phyloP scores from a whole-genome alignment of 2,888 invertebrate genomes.

The Atrina japonica region DNA sequence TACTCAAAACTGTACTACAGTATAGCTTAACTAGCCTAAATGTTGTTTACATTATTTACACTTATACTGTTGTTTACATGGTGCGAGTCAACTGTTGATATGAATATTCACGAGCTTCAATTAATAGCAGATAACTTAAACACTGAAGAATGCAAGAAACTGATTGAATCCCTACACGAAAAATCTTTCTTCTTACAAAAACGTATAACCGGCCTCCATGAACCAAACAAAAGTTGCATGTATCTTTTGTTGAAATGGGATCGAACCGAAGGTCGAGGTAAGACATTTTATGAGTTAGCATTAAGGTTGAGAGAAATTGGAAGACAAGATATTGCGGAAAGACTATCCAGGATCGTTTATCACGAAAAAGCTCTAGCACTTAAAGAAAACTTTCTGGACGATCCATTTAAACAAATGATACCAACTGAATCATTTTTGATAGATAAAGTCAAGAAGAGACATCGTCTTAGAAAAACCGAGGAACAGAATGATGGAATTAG shows the following conservation, averaged over 20 bases:
- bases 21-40: no score
- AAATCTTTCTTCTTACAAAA: slow-evolving; percentile 49
- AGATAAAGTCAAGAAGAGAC: slow-evolving; percentile 34
- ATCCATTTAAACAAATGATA: slow-evolving; percentile 62
- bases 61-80: no score
- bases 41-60: no score
- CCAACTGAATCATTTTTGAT: slow-evolving; percentile 55
- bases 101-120: slow-evolving; percentile 72
- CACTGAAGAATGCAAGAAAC: slow-evolving; percentile 60
- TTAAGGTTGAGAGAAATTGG: slow-evolving; percentile 70
- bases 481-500: background rate
- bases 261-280: slow-evolving; percentile 57
- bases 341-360: slow-evolving; percentile 63
- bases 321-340: slow-evolving; percentile 60
- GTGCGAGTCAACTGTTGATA: slow-evolving; percentile 54
- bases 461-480: background rate
- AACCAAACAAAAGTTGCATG: slow-evolving; percentile 61
- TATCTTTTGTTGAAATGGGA: slow-evolving; percentile 65
- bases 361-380: slow-evolving; percentile 64
- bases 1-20: no score
- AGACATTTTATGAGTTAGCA: slow-evolving; percentile 69
- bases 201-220: slow-evolving; percentile 31
- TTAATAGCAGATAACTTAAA: slow-evolving; percentile 71
- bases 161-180: slow-evolving; percentile 60
- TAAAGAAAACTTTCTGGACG: slow-evolving; percentile 54